Base-by-base conservation (phyloP, 2,888 invertebrate species). In the Limnephilus lunatus region DNA sequence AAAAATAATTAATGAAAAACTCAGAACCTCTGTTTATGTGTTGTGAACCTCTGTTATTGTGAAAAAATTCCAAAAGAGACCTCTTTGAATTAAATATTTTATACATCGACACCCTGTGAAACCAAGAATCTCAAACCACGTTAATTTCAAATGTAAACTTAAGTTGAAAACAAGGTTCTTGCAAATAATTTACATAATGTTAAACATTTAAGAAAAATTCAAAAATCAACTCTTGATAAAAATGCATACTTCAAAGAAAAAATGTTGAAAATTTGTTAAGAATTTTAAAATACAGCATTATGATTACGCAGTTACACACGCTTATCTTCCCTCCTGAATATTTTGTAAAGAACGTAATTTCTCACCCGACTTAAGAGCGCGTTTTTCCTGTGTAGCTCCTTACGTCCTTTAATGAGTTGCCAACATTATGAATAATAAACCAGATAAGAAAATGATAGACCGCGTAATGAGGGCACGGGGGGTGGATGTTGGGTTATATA, bases 401-500 rank as follows among this genome's bases (percentile, higher is more conserved):
- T 91, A 93, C 87, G 44, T 91, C 91, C 81, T 81, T 85, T 93
- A 93, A 93, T 92, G 93, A 93, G 89, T 93, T 91, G 81, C 86
- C 93, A 90, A 89, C 93, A 91, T 93, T 91, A 93, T 93, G 93
- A 93, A 93, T 93, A 92, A 93, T 93, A 93, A 93, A 93, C 89
- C 90, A 91, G 93, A 93, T 93, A 93, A 93, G 92, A 91, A 92
- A 93, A 90, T 93, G 92, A 93, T 93, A 93, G 92, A 93, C 90
- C 93, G 92, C 85, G 7, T 48, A 86, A 44, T 35, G 15, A 30
- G 30, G 31, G 25, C 44, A n/a, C 9, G 25, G 25, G 68, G 68
- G n/a, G 68, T 68, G 68, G n/a, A 68, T 9, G 7, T 68, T 68
- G 9, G 68, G 9, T 68, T 25, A 68, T n/a, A 68, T 68, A 68